Evolutionary conservation across 1,140 invertebrate species (phyloP), one percentile per base, ranked within the genome.

Genomic region (Theocolax elegans): DNA sequence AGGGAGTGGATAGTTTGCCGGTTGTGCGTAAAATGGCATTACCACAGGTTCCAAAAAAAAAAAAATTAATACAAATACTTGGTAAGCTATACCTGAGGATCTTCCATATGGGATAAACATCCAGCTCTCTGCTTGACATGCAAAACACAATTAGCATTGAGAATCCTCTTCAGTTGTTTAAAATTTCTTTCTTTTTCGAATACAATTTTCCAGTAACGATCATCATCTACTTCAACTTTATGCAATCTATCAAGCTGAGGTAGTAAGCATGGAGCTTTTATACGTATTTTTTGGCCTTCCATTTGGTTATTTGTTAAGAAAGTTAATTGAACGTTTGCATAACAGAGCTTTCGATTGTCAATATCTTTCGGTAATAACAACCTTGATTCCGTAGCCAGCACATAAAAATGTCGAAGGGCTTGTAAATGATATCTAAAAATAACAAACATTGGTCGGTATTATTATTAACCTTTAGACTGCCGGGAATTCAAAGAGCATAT

Each of bases 391-490:
- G 93, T 92, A 2, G 97, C 97, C 59, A 99, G 81, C 10, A 98
- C 96, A 82, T 99, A 99, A 15, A 99, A 85, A 86, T 99, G 97
- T 31, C 97, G 87, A 73, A 99, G 91, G 0, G 97, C 97, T 90
- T 99, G 97, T 60, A 98, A 86, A 85, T 98, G 96, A 83, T 97
- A 97, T 65, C 93, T 94, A 78, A 6, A 85, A 85, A 69, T 48
- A 59, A 29, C n/a, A n/a, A n/a, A n/a, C n/a, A n/a, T n/a, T n/a
- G n/a, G n/a, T n/a, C n/a, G n/a, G n/a, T n/a, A n/a, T n/a, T n/a
- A n/a, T n/a, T n/a, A n/a, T n/a, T n/a, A n/a, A n/a, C n/a, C n/a
- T n/a, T n/a, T n/a, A n/a, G n/a, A n/a, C n/a, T n/a, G n/a, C n/a
- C n/a, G n/a, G n/a, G n/a, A n/a, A n/a, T n/a, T n/a, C n/a, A n/a